A percentile compares a stretch with the other conserved stretches of the same genome.
phyloP scores from a whole-genome alignment of 2,888 invertebrate species.

The Rhagium mordax region DNA sequence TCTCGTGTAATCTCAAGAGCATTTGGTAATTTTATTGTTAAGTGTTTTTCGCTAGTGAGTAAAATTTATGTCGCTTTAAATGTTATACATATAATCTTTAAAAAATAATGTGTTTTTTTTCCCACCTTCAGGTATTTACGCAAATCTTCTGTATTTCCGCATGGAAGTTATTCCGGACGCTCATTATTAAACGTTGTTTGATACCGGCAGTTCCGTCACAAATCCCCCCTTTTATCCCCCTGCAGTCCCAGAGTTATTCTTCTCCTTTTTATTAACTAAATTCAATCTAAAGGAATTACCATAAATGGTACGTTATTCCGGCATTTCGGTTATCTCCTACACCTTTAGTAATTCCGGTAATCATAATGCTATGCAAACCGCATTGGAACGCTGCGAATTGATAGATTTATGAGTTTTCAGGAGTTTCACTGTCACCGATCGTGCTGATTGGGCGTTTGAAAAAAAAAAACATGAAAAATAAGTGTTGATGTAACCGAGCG shows the following conservation, averaged over 20 bases:
- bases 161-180: no score
- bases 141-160: no score
- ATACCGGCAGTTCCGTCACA: neutral
- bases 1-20: no score
- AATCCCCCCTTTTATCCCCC: neutral
- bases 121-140: no score
- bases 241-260: neutral
- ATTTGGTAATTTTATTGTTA: no score
- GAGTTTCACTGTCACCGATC: conserved; percentile 7
- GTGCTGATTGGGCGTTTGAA: neutral
- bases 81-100: no score
- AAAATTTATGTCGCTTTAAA: no score
- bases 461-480: neutral
- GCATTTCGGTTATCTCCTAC: neutral
- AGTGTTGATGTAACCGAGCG: neutral
- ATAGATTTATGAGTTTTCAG: conserved; percentile 20
- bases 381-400: neutral
- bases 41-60: no score
- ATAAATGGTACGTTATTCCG: neutral
- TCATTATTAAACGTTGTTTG: neutral
- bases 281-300: neutral
- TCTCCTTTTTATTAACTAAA: neutral
- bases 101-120: no score
- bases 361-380: conserved; percentile 21
- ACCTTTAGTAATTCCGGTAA: conserved; percentile 13